These are phyloP conservation scores for Crossoptilon crossoptilon DNA, from an alignment of 2,797 vertebrate genomes.

Conservation along the genomic window DNA sequence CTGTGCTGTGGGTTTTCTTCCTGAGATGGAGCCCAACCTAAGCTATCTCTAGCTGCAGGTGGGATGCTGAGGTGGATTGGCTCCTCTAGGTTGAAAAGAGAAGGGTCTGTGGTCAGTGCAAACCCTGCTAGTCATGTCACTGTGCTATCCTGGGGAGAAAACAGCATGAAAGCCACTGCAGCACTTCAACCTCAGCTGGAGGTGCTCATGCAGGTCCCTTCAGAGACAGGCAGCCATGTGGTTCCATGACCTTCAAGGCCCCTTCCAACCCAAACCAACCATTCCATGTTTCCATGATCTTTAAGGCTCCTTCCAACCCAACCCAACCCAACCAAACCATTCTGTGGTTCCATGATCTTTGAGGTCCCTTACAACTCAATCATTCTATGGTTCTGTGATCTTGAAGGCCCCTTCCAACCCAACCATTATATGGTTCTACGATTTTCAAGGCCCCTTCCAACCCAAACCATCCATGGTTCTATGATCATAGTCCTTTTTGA, in stretches of 20 bases:
- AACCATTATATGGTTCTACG: too few species aligned
- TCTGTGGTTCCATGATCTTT: too few species aligned
- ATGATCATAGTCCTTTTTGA: background rate
- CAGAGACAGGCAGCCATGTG: background rate
- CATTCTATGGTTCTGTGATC: too few species aligned
- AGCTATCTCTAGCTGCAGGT: background rate
- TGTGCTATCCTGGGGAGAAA: background rate
- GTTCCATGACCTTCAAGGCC: too few species aligned
- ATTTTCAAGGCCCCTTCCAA: too few species aligned
- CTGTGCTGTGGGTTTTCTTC: background rate
- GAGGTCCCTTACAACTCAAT: too few species aligned
- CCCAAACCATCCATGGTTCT: too few species aligned
- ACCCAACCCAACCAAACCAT: too few species aligned
- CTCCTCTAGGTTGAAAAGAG: background rate
- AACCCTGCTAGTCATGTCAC: rapidly evolving
- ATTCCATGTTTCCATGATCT: too few species aligned
- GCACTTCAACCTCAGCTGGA: background rate
- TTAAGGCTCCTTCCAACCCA: too few species aligned
- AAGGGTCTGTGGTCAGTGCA: background rate
- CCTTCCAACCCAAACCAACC: too few species aligned
- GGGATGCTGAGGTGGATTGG: background rate
- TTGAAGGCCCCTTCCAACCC: too few species aligned
- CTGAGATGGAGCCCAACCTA: background rate
- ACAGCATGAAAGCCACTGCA: background rate
- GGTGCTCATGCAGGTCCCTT: background rate